Evolutionary conservation across 1,140 invertebrate species (phyloP).

Genomic region (Meloidogyne exigua): DNA sequence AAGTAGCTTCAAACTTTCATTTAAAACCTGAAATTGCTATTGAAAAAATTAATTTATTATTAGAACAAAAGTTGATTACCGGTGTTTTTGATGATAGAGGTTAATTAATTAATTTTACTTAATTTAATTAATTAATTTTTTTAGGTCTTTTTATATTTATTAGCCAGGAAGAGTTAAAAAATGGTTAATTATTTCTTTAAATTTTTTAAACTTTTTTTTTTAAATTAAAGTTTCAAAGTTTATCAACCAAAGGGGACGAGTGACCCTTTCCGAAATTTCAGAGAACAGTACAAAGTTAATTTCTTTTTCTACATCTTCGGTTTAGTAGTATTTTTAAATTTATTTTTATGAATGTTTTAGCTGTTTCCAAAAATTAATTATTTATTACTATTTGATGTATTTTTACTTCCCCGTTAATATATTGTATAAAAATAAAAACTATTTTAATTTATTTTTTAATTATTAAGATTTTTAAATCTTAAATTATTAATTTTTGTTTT

Average conservation of each 20-base stretch:
- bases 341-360: too few species aligned
- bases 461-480: too few species aligned
- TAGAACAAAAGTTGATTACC: conserved; percentile 72
- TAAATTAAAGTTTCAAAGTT: conserved; percentile 82
- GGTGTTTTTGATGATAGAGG: conserved; percentile 98
- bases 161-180: conserved; percentile 81
- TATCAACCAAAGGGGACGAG: conserved; percentile 86
- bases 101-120: conserved; percentile 68
- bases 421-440: neutral
- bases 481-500: too few species aligned
- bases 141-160: conserved; percentile 83
- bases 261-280: conserved; percentile 86
- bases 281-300: conserved; percentile 91
- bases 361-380: too few species aligned
- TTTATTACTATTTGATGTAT: too few species aligned
- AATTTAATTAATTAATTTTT: neutral
- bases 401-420: neutral
- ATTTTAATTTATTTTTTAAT: too few species aligned
- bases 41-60: conserved; percentile 78
- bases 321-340: neutral
- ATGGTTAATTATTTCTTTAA: conserved; percentile 61
- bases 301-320: conserved; percentile 70
- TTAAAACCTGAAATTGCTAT: conserved; percentile 66
- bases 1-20: conserved; percentile 67
- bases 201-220: conserved; percentile 14